A percentile compares a stretch with the other conserved stretches of the same genome.
phyloP scores from a whole-genome alignment of 2,797 vertebrate species.

The Glossophaga mutica region DNA sequence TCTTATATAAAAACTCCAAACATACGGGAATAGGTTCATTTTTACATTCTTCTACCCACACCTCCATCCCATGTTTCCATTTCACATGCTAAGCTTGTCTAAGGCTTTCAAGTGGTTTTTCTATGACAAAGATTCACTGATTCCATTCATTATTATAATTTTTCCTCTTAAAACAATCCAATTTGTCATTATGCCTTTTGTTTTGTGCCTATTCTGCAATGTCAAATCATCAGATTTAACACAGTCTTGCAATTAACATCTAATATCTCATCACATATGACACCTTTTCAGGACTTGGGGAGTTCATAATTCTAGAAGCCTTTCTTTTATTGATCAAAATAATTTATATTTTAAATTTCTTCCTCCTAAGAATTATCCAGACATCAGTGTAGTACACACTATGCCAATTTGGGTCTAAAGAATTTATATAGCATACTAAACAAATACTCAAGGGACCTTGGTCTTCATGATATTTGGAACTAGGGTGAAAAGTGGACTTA shows the following conservation, averaged over 20 bases:
- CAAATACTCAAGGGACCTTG: background rate
- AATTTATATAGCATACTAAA: conserved; percentile 42
- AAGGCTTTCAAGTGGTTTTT: background rate
- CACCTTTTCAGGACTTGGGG: conserved; percentile 32
- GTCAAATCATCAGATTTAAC: background rate
- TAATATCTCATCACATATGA: background rate
- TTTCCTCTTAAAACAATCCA: background rate
- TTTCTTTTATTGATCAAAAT: conserved; percentile 69
- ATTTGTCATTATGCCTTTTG: background rate
- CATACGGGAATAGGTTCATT: background rate
- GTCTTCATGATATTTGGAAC: background rate
- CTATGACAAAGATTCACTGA: background rate
- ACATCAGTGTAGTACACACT: conserved; percentile 48
- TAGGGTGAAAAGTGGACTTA: background rate
- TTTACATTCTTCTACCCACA: background rate
- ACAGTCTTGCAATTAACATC: background rate
- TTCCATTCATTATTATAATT: background rate
- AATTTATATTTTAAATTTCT: conserved; percentile 67
- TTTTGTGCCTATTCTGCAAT: background rate
- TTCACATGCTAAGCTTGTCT: background rate
- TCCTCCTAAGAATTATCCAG: conserved; percentile 61
- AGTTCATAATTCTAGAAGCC: conserved; percentile 65
- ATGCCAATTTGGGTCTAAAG: conserved; percentile 57
- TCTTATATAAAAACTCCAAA: background rate
- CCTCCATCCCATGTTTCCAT: background rate